Evolutionary conservation across 2,888 invertebrate species (phyloP).

Genomic region (Acrocyrtus sp.): DNA sequence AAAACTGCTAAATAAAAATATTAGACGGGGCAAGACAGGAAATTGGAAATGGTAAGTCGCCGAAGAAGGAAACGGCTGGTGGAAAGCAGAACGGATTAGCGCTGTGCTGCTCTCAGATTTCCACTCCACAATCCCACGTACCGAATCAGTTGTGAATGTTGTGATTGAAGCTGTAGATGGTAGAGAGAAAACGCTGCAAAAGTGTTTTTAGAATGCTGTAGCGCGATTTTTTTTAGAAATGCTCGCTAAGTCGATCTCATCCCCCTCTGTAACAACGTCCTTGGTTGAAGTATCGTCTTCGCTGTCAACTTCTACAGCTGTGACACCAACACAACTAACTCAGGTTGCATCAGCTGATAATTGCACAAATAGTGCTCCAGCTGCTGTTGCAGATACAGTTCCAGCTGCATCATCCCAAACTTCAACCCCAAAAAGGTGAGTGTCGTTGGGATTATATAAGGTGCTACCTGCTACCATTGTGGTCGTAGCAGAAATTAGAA

Average conservation of each 20-base stretch:
- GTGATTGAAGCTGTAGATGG: not conserved
- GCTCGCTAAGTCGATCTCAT: slow-evolving; percentile 31
- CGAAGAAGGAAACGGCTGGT: too few species aligned
- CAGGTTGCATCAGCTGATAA: too few species aligned
- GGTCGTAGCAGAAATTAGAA: slow-evolving; percentile 8
- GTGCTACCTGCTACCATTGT: not conserved
- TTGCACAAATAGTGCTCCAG: not conserved
- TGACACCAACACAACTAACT: too few species aligned
- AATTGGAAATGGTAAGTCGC: too few species aligned
- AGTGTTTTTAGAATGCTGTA: slow-evolving; percentile 20
- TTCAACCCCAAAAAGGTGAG: slow-evolving; percentile 4
- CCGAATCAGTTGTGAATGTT: too few species aligned
- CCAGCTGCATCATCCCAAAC: not conserved
- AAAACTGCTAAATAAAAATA: too few species aligned
- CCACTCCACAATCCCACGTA: not conserved
- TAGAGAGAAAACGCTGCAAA: not conserved
- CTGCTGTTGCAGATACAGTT: not conserved
- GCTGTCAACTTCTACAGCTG: not conserved
- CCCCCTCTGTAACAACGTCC: slow-evolving; percentile 20
- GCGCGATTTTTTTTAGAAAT: too few species aligned
- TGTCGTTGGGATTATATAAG: not conserved
- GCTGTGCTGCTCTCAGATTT: slow-evolving; percentile 1
- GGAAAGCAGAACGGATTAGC: too few species aligned
- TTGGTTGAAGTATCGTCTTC: slow-evolving; percentile 27
- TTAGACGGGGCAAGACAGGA: too few species aligned